Conservation (phyloP, 2,113 vertebrate species). For the Eclectus roratus region DNA sequence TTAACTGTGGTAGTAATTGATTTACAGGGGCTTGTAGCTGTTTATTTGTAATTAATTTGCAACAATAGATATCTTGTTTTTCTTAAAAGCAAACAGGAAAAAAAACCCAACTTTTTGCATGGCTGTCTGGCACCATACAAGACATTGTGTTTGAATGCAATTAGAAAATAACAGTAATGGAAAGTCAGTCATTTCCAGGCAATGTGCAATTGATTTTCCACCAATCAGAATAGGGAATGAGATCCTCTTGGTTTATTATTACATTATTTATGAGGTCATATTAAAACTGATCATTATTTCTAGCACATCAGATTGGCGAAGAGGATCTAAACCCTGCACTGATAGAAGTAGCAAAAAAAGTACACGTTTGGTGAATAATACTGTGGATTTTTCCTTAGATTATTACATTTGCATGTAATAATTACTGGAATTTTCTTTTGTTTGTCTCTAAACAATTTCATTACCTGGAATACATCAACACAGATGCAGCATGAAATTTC, state of each 20-base stretch:
- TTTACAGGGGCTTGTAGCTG: slow-evolving; percentile 45
- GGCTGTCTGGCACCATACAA: slow-evolving; percentile 58
- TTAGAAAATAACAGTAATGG: slow-evolving; percentile 78
- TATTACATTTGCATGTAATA: slow-evolving; percentile 30
- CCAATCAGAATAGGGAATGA: slow-evolving; percentile 81
- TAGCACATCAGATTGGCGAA: slow-evolving; percentile 68
- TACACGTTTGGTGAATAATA: slow-evolving; percentile 15
- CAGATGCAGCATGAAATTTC: slow-evolving; percentile 5
- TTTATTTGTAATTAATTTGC: slow-evolving; percentile 70
- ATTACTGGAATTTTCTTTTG: slow-evolving; percentile 28
- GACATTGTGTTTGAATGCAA: slow-evolving; percentile 70
- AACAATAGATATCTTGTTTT: slow-evolving; percentile 66
- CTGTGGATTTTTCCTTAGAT: slow-evolving; percentile 34
- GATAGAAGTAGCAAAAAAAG: slow-evolving; percentile 9
- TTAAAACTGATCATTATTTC: slow-evolving; percentile 77
- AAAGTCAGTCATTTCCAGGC: slow-evolving; percentile 80
- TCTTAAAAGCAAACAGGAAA: slow-evolving; percentile 58
- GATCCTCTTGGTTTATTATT: slow-evolving; percentile 76
- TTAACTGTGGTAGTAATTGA: slow-evolving; percentile 51
- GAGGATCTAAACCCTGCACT: slow-evolving; percentile 34
- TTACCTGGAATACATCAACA: background rate
- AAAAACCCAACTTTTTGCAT: slow-evolving; percentile 39
- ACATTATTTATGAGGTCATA: slow-evolving; percentile 79
- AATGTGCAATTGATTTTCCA: slow-evolving; percentile 80
- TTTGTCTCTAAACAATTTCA: background rate